Evolutionary conservation across 2,797 vertebrate species (phyloP), one percentile per base, ranked within the genome.

Genomic region (Pipistrellus nathusii): DNA sequence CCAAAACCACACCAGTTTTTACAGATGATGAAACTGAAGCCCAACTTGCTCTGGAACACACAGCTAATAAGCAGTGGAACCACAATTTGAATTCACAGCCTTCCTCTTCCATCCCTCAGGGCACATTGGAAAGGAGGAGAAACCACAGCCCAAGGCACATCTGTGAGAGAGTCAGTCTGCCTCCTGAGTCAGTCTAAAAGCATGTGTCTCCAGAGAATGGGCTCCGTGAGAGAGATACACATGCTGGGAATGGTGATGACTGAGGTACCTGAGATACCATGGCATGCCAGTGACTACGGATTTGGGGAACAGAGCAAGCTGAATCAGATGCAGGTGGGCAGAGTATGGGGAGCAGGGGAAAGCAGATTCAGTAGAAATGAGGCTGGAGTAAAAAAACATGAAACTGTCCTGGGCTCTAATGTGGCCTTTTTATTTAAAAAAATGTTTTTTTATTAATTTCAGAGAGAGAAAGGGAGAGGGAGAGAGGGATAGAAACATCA

Each of bases 11-110:
- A 5, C 8, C 21, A n/a, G 6, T 25, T 66, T 46, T 76, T 64
- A 90, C 5, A 90, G 77, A 90, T 72, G 68, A 72, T 77, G 77
- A 89, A 88, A 93, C 46, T 48, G 69, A 84, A 81, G 21, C n/a
- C 59, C 71, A 71, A 23, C 46, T 64, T 86, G n/a, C 48, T 77
- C 64, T 78, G 46, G 27, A 30, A 23, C 15, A 87, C 76, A 80
- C 1, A 72, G 77, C 9, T 41, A 86, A n/a, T 30, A 59, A 80
- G 30, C 20, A 46, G 14, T 20, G 21, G 25, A 51, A 80, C 25
- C 35, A 91, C 23, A n/a, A 41, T 77, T 7, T 73, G 48, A 90
- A 93, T 68, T 53, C 38, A 68, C 2, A 64, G 85, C 5, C 69
- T 59, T 88, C 62, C 27, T 94, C n/a, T 44, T 66, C 72, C 27